A percentile compares a stretch with the other conserved stretches of the same genome.
These are phyloP conservation scores for Teleopsis dalmanni DNA, from an alignment of 1,140 invertebrate species.

Conservation along the genomic window DNA sequence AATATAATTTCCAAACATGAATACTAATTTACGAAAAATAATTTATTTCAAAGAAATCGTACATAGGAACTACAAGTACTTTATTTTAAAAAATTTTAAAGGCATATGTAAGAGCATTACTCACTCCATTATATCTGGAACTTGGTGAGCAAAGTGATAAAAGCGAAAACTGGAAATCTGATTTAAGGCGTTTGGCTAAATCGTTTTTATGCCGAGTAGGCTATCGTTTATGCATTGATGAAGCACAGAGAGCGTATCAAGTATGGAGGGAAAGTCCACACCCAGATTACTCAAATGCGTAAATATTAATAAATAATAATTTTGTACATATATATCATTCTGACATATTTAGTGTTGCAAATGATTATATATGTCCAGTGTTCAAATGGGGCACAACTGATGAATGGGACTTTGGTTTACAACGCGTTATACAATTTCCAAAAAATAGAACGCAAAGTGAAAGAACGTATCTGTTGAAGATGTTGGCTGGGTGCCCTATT, in stretches of 20 bases:
- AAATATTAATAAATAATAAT: conserved; percentile 33
- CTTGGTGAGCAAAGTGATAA: conserved; percentile 48
- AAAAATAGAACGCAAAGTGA: conserved; percentile 58
- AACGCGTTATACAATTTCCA: conserved; percentile 65
- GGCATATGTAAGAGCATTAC: conserved; percentile 55
- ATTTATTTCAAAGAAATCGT: too few relatives aligned
- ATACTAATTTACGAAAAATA: too few relatives aligned
- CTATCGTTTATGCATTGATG: conserved; percentile 61
- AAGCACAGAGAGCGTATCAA: conserved; percentile 56
- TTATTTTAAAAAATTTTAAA: conserved; percentile 31
- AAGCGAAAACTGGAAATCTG: conserved; percentile 54
- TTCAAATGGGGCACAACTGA: conserved; percentile 67
- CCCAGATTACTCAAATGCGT: conserved; percentile 68
- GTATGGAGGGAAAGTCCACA: conserved; percentile 60
- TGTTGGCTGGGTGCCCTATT: conserved; percentile 63
- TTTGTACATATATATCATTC: not conserved
- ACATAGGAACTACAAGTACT: conserved; percentile 2
- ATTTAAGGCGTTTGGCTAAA: conserved; percentile 54
- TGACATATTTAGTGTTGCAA: conserved; percentile 52
- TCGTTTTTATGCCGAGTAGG: conserved; percentile 63
- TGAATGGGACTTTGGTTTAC: conserved; percentile 70
- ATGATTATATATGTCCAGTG: conserved; percentile 66
- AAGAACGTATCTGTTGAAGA: conserved; percentile 65
- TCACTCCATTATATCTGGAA: conserved; percentile 61
- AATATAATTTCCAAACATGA: too few relatives aligned